phyloP scores from a whole-genome alignment of 1,140 invertebrate genomes.

The Tetraneura akinire region DNA sequence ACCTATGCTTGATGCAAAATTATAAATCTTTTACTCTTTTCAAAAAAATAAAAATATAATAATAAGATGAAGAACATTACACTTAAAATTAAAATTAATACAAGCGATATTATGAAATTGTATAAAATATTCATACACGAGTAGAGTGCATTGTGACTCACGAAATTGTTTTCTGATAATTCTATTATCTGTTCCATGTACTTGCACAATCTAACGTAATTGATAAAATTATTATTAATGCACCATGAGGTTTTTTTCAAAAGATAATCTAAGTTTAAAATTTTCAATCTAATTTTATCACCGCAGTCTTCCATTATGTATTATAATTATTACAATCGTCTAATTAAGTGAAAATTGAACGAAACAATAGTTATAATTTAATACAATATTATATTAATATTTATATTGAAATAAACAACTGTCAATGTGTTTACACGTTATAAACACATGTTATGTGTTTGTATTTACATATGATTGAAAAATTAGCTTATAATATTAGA shows the following conservation, averaged over 20 bases:
- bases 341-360: no score
- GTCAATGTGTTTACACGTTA: neutral
- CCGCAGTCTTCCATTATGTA: neutral
- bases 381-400: no score
- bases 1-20: neutral
- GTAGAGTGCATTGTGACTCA: neutral
- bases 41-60: neutral
- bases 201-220: neutral
- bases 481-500: no score
- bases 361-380: no score
- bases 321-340: no score
- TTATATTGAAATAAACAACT: neutral
- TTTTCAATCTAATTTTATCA: neutral
- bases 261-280: neutral
- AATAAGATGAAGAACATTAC: no score
- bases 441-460: neutral
- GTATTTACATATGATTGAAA: no score
- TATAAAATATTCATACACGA: neutral
- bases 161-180: neutral
- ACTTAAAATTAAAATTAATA: neutral
- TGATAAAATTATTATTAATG: neutral
- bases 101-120: neutral
- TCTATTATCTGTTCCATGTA: constrained; percentile 12
- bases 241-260: neutral
- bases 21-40: neutral